Conservation (phyloP, 1,140 invertebrate genomes). For the Ridgeia piscesae region DNA sequence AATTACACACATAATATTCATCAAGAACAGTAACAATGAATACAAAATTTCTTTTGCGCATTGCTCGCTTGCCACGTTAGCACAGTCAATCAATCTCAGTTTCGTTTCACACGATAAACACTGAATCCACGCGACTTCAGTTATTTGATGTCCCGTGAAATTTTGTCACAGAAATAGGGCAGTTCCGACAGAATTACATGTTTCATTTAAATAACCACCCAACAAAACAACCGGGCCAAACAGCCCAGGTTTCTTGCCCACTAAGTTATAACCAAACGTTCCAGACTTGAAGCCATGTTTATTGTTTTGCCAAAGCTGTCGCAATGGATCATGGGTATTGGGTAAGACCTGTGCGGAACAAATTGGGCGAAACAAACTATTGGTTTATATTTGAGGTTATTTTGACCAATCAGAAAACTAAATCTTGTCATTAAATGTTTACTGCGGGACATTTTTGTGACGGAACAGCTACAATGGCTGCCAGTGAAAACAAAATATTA, state of each 20-base stretch:
- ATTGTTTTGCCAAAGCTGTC: not conserved
- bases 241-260: not conserved
- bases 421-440: not conserved
- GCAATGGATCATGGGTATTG: not conserved
- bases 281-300: not conserved
- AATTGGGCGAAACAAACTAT: not conserved
- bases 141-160: not conserved
- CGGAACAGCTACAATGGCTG: conserved; percentile 3
- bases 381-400: not conserved
- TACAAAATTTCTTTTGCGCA: not conserved
- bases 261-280: not conserved
- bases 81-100: not conserved
- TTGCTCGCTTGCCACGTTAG: not conserved
- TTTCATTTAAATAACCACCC: not conserved
- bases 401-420: not conserved
- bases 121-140: not conserved
- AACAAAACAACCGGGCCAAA: not conserved
- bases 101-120: not conserved
- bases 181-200: not conserved
- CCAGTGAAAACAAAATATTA: not conserved
- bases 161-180: not conserved
- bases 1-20: not conserved
- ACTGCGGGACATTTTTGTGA: not conserved
- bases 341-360: not conserved
- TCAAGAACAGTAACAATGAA: not conserved